Percentiles rank a stretch among this genome's conserved stretches.
Conservation (phyloP, 2,888 invertebrate genomes). For the Peribatodes rhomboidaria region DNA sequence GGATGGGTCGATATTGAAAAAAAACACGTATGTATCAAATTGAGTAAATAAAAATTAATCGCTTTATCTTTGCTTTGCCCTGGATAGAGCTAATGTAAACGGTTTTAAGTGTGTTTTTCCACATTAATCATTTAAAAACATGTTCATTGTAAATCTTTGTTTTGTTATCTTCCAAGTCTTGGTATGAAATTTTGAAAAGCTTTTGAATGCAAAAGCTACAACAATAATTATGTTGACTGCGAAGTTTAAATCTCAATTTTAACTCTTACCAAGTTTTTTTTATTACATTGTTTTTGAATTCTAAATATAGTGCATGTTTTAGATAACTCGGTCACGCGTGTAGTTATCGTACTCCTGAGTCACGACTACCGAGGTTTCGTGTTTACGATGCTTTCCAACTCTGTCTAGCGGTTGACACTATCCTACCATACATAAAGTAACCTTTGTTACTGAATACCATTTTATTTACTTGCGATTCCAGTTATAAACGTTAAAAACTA, state of each 20-base stretch:
- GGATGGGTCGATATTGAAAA: constrained; percentile 11
- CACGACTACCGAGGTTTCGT: constrained; percentile 17
- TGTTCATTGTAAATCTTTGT: neutral
- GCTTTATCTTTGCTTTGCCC: constrained; percentile 8
- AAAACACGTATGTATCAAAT: neutral
- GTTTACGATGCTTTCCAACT: constrained; percentile 22
- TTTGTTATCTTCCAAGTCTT: neutral
- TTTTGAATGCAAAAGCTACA: too few relatives aligned
- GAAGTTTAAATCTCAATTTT: too few relatives aligned
- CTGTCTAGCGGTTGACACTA: constrained; percentile 14
- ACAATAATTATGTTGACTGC: too few relatives aligned
- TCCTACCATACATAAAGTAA: neutral
- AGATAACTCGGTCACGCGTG: constrained; percentile 13
- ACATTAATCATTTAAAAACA: neutral
- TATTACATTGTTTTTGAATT: neutral
- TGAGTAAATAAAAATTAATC: constrained; percentile 12
- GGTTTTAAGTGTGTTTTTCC: neutral
- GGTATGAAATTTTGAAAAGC: too few relatives aligned
- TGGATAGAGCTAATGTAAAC: neutral
- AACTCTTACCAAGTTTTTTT: neutral
- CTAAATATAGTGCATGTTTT: neutral
- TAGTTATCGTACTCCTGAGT: constrained; percentile 18
- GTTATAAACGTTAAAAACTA: neutral
- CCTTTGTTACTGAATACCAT: constrained; percentile 7
- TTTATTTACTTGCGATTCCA: neutral